Percentiles rank a stretch among this genome's conserved stretches.
These are phyloP conservation scores for Ephestia elutella DNA, from an alignment of 1,140 invertebrate genomes.

Conservation along the genomic window DNA sequence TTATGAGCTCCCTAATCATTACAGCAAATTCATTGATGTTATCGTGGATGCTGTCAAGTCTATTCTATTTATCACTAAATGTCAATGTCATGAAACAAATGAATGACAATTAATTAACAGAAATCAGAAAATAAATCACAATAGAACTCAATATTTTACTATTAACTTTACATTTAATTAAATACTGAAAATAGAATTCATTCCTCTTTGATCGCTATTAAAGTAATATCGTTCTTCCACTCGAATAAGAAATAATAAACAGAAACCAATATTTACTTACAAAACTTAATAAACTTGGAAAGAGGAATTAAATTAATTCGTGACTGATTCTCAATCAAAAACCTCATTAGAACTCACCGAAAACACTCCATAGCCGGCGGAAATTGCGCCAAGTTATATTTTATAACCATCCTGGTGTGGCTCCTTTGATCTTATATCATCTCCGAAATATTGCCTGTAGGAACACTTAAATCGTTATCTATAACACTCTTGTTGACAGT, in stretches of 20 bases:
- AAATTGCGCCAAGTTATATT: constrained; percentile 29
- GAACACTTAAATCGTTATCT: constrained; percentile 28
- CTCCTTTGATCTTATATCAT: constrained; percentile 32
- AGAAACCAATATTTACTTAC: constrained; percentile 14
- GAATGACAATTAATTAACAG: background rate
- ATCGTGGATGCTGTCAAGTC: background rate
- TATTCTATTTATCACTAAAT: background rate
- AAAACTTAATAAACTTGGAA: constrained; percentile 15
- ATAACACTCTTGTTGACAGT: constrained; percentile 37
- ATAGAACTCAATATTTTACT: too few species aligned
- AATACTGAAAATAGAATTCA: too few species aligned
- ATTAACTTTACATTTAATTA: too few species aligned
- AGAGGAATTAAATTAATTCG: constrained; percentile 16
- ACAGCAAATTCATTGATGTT: background rate
- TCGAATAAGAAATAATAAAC: constrained; percentile 14
- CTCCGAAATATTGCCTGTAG: constrained; percentile 25
- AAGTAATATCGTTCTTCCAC: background rate
- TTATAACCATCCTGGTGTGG: constrained; percentile 14
- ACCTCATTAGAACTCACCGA: constrained; percentile 42
- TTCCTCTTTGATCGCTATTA: background rate
- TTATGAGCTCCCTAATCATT: background rate
- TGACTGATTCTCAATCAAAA: constrained; percentile 24
- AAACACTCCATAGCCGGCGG: constrained; percentile 37
- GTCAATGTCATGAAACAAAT: constrained; percentile 2
- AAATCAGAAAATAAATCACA: too few species aligned